Conservation (phyloP, 1,140 invertebrate genomes). For the Sycophaga agraensis region DNA sequence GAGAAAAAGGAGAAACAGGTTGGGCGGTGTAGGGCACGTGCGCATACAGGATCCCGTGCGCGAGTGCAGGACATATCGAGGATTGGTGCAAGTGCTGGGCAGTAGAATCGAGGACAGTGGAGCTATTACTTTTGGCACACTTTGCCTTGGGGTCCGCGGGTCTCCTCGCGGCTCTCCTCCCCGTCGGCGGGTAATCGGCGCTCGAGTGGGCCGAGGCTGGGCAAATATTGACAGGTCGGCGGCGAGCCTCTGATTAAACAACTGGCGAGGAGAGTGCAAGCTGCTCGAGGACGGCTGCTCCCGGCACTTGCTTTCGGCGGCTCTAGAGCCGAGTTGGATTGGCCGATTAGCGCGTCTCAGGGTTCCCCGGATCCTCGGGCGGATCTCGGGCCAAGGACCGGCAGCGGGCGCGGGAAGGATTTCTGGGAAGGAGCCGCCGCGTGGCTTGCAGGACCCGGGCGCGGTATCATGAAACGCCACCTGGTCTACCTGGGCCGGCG, state of each 20-base stretch:
- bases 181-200: not conserved
- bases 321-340: constrained; percentile 34
- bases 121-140: constrained; percentile 14
- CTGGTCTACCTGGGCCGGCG: constrained; percentile 31
- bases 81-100: not conserved
- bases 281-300: constrained; percentile 12
- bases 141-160: no score
- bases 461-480: constrained; percentile 33
- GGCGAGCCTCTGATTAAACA: constrained; percentile 39
- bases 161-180: no score
- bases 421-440: constrained; percentile 26
- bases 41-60: not conserved
- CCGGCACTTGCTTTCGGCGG: not conserved
- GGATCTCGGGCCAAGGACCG: no score
- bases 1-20: not conserved
- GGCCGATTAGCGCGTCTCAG: no score
- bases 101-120: not conserved
- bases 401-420: no score
- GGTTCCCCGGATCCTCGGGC: no score
- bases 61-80: not conserved
- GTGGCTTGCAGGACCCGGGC: constrained; percentile 21
- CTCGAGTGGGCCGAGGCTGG: constrained; percentile 31
- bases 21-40: no score
- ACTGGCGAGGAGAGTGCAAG: constrained; percentile 24
- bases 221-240: constrained; percentile 44